These are phyloP conservation scores for Octomys mimax DNA, from an alignment of 2,797 vertebrate genomes.

Conservation along the genomic window DNA sequence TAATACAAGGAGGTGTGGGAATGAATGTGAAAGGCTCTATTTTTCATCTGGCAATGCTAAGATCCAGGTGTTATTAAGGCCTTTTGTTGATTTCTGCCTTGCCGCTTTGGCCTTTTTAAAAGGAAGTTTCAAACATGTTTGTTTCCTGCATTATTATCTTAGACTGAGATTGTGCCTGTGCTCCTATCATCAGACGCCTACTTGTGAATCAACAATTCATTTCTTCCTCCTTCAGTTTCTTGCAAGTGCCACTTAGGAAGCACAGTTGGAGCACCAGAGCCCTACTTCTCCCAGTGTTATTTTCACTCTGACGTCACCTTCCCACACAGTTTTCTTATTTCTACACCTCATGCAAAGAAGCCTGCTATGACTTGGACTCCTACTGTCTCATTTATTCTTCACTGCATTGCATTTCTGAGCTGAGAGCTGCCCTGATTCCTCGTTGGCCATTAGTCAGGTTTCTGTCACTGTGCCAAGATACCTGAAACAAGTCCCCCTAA, in stretches of 20 bases:
- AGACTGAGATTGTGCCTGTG: constrained; percentile 26
- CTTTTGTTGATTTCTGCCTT: constrained; percentile 50
- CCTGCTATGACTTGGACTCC: background rate
- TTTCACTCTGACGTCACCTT: background rate
- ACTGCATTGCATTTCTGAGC: background rate
- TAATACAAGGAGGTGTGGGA: too few relatives aligned
- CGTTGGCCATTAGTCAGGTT: background rate
- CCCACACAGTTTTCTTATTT: constrained; percentile 1
- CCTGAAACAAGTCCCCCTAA: background rate
- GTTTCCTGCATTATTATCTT: constrained; percentile 37
- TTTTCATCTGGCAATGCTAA: background rate
- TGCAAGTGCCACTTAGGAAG: background rate
- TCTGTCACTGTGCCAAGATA: background rate
- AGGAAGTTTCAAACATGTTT: background rate
- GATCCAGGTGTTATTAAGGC: background rate
- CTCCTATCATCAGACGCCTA: background rate
- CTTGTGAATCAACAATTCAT: constrained; percentile 4
- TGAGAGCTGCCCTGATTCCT: background rate
- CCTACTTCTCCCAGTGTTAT: background rate
- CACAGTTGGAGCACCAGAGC: background rate
- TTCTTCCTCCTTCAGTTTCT: constrained; percentile 40
- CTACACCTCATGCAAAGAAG: background rate
- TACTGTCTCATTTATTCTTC: background rate
- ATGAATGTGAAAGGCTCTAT: too few relatives aligned
- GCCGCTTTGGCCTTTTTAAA: constrained; percentile 19